These are phyloP conservation scores for Epinotia ramella DNA, from an alignment of 2,888 invertebrate genomes.

Conservation along the genomic window DNA sequence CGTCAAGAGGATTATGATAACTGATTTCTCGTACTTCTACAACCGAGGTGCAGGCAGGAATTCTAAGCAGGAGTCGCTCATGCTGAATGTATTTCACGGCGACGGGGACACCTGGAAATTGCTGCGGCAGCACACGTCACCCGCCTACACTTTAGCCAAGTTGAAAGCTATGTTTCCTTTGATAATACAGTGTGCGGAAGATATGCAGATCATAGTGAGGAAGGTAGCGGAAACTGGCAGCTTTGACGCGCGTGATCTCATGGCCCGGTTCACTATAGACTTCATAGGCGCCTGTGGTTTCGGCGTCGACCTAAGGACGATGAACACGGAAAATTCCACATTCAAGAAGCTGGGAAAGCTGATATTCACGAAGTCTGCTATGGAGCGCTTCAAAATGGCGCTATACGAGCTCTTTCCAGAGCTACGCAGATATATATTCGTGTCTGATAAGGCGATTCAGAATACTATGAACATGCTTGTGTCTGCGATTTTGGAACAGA, in stretches of 20 bases:
- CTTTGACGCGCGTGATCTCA: constrained; percentile 56
- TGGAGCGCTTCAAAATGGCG: constrained; percentile 46
- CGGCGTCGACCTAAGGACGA: constrained; percentile 56
- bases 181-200: constrained; percentile 54
- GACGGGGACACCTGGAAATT: constrained; percentile 63
- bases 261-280: constrained; percentile 61
- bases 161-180: constrained; percentile 61
- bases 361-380: constrained; percentile 49
- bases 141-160: constrained; percentile 58
- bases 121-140: constrained; percentile 58
- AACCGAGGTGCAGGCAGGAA: constrained; percentile 53
- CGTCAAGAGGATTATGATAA: constrained; percentile 53
- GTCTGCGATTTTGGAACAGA: constrained; percentile 51
- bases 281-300: constrained; percentile 61
- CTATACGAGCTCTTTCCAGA: constrained; percentile 53
- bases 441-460: constrained; percentile 50
- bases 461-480: constrained; percentile 52
- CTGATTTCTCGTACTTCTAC: constrained; percentile 56
- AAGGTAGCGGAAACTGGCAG: constrained; percentile 48
- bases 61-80: constrained; percentile 52
- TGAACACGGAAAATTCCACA: constrained; percentile 55
- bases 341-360: constrained; percentile 54
- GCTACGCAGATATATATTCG: constrained; percentile 49
- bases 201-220: constrained; percentile 52
- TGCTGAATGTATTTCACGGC: constrained; percentile 56